These are phyloP conservation scores for Aurelia aurita DNA, from an alignment of 30 jellyfish, hydroid and myxozoan genomes.

Conservation along the genomic window DNA sequence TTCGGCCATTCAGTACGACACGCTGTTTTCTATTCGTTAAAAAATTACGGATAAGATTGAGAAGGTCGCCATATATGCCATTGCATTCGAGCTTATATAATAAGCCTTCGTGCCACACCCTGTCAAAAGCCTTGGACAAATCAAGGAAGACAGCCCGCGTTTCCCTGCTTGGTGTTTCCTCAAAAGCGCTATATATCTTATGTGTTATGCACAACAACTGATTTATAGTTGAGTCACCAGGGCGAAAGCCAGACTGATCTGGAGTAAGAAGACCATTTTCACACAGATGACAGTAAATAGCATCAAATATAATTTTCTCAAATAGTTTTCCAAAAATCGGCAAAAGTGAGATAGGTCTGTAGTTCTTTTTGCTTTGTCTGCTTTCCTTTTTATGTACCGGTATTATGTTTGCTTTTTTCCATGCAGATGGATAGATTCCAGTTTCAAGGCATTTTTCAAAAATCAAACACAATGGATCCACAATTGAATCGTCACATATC, in stretches of 20 bases:
- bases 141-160: too few relatives aligned
- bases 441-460: slow-evolving; percentile 5
- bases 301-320: slow-evolving; percentile 30
- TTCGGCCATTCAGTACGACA: too few relatives aligned
- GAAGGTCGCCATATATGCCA: too few relatives aligned
- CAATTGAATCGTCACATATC: slow-evolving; percentile 18
- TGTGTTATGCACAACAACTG: too few relatives aligned
- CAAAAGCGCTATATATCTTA: too few relatives aligned
- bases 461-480: slow-evolving; percentile 15
- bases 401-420: slow-evolving; percentile 46
- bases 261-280: slow-evolving; percentile 25
- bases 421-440: slow-evolving; percentile 17
- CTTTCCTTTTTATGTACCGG: slow-evolving; percentile 41
- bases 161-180: too few relatives aligned
- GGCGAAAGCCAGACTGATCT: slow-evolving; percentile 61
- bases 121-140: too few relatives aligned
- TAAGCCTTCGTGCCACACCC: too few relatives aligned
- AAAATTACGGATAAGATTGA: too few relatives aligned
- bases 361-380: slow-evolving; percentile 24
- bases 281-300: slow-evolving; percentile 6
- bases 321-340: slow-evolving; percentile 45
- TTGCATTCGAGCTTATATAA: too few relatives aligned
- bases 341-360: slow-evolving; percentile 42
- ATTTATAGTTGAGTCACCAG: slow-evolving; percentile 48
- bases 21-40: too few relatives aligned